Conservation (phyloP, 2,888 invertebrate genomes). For the Harmothoe impar region DNA sequence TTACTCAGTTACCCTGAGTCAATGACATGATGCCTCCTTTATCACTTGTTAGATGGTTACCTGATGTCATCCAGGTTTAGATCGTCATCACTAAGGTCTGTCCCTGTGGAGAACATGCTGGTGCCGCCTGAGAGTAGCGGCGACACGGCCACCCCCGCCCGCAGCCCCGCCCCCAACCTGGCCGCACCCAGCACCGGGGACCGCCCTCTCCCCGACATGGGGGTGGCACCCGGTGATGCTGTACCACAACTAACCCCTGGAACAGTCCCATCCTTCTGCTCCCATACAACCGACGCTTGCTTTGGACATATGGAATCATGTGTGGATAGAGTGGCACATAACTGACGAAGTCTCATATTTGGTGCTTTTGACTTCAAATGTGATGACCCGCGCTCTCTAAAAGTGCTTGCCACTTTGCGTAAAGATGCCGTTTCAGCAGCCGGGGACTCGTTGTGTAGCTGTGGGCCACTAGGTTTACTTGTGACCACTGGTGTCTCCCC, state of each 20-base stretch:
- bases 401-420: neutral
- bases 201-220: no score
- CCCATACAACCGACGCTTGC: no score
- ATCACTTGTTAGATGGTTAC: neutral
- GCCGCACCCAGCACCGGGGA: neutral
- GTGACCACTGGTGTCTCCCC: neutral
- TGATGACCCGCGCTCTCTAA: neutral
- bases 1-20: no score
- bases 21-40: no score
- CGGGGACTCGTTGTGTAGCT: neutral
- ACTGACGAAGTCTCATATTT: neutral
- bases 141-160: neutral
- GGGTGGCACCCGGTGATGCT: no score
- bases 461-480: neutral
- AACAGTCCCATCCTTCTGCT: no score
- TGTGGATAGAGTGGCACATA: neutral
- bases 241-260: no score
- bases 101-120: conserved; percentile 54
- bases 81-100: conserved; percentile 49
- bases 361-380: neutral
- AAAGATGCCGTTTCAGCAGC: neutral
- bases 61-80: conserved; percentile 1
- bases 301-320: neutral
- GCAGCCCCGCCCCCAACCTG: neutral
- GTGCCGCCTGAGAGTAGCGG: conserved; percentile 11